phyloP scores from a whole-genome alignment of 2,888 invertebrate species.

The Diploptera punctata region DNA sequence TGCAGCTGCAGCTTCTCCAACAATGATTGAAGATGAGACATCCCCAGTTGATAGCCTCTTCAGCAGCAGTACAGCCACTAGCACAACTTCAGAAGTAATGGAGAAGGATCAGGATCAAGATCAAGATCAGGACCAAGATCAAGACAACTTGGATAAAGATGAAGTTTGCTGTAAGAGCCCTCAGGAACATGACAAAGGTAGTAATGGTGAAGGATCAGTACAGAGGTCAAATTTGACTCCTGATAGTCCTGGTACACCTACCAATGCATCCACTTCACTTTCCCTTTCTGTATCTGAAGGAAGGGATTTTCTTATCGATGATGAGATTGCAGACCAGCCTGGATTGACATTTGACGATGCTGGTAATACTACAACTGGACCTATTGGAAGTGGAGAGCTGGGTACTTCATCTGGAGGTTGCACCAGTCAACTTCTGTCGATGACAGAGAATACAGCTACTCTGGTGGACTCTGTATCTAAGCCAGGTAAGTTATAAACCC shows the following conservation, averaged over 20 bases:
- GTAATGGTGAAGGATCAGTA: background rate
- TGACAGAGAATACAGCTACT: slow-evolving; percentile 53
- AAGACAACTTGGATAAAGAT: background rate
- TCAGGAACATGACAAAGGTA: background rate
- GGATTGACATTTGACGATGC: slow-evolving; percentile 69
- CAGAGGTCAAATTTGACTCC: slow-evolving; percentile 34
- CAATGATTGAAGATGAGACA: slow-evolving; percentile 80
- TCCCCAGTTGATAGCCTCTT: slow-evolving; percentile 83
- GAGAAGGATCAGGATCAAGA: slow-evolving; percentile 18
- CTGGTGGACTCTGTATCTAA: slow-evolving; percentile 52
- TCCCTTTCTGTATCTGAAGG: slow-evolving; percentile 70
- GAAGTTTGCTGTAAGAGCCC: background rate
- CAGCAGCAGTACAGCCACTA: slow-evolving; percentile 64
- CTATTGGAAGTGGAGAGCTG: background rate
- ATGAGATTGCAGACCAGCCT: slow-evolving; percentile 91
- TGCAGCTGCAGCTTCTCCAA: slow-evolving; percentile 69
- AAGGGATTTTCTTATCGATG: slow-evolving; percentile 84
- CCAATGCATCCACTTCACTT: slow-evolving; percentile 76
- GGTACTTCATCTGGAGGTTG: slow-evolving; percentile 31
- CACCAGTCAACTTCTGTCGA: slow-evolving; percentile 44
- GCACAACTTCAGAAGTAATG: slow-evolving; percentile 27
- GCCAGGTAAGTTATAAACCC: slow-evolving; percentile 48
- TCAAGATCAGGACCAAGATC: background rate
- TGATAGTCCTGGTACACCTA: slow-evolving; percentile 75
- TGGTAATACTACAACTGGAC: background rate